Percentiles rank a stretch among this genome's conserved stretches.
These are phyloP conservation scores for Chloebia gouldiae DNA, from an alignment of 2,113 vertebrate genomes.

Conservation along the genomic window DNA sequence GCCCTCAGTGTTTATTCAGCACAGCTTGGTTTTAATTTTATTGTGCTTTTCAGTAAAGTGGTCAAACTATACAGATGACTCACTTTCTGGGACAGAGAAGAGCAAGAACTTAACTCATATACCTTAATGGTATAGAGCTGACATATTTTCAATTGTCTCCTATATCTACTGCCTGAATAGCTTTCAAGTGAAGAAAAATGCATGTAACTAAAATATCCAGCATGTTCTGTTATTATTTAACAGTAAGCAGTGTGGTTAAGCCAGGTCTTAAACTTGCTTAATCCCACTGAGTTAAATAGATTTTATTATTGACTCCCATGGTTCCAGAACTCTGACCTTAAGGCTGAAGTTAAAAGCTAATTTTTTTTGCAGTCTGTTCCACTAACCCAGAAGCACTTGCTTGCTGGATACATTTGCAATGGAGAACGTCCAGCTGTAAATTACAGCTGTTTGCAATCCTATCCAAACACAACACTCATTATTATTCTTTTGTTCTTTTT, in stretches of 20 bases:
- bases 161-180: not conserved
- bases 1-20: not conserved
- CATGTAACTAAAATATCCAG: constrained; percentile 17
- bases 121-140: constrained; percentile 1
- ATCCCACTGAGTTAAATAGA: constrained; percentile 52
- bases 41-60: not conserved
- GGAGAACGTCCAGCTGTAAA: constrained; percentile 55
- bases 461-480: constrained; percentile 47
- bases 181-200: constrained; percentile 39
- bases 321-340: constrained; percentile 49
- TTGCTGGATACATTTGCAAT: constrained; percentile 2
- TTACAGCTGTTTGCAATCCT: constrained; percentile 60
- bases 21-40: constrained; percentile 33
- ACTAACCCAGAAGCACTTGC: constrained; percentile 38
- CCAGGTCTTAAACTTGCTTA: constrained; percentile 49
- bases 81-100: not conserved
- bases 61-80: not conserved
- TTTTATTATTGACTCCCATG: constrained; percentile 51
- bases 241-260: constrained; percentile 36
- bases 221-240: constrained; percentile 47
- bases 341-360: constrained; percentile 46
- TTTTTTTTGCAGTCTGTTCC: constrained; percentile 36
- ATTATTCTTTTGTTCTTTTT: constrained; percentile 61
- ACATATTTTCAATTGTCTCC: not conserved
- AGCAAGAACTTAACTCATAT: not conserved